These are phyloP conservation scores for Aldabrachelys gigantea DNA, from an alignment of 2,113 vertebrate species.

Conservation along the genomic window DNA sequence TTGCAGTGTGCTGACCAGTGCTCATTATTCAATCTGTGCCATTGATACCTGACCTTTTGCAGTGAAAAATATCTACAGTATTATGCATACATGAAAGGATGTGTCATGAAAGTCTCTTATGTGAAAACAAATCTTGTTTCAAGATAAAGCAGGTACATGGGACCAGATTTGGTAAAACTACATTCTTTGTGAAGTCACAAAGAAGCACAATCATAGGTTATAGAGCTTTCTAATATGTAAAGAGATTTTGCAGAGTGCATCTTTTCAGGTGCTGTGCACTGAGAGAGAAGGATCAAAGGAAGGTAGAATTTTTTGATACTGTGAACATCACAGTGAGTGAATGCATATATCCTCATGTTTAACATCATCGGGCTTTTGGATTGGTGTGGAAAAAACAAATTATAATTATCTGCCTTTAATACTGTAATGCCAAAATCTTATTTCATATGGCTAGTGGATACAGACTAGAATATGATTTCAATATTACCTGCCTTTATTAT, in stretches of 20 bases:
- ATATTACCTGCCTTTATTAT: neutral
- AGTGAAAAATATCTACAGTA: neutral
- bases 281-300: neutral
- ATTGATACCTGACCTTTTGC: slow-evolving; percentile 24
- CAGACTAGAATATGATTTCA: neutral
- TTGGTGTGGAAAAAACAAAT: neutral
- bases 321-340: neutral
- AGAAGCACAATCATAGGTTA: neutral
- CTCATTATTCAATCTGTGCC: slow-evolving; percentile 34
- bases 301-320: neutral
- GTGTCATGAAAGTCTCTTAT: neutral
- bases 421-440: neutral
- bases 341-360: neutral
- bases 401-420: neutral
- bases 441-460: neutral
- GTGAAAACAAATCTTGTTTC: neutral
- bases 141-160: neutral
- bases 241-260: neutral
- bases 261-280: neutral
- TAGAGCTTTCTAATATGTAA: neutral
- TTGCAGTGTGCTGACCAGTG: neutral
- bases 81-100: neutral
- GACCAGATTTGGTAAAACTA: neutral
- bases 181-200: neutral
- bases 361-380: neutral